A percentile compares a stretch with the other conserved stretches of the same genome.
Evolutionary conservation across 1,140 invertebrate genomes (phyloP).

Genomic region (Aphelenchoides besseyi): DNA sequence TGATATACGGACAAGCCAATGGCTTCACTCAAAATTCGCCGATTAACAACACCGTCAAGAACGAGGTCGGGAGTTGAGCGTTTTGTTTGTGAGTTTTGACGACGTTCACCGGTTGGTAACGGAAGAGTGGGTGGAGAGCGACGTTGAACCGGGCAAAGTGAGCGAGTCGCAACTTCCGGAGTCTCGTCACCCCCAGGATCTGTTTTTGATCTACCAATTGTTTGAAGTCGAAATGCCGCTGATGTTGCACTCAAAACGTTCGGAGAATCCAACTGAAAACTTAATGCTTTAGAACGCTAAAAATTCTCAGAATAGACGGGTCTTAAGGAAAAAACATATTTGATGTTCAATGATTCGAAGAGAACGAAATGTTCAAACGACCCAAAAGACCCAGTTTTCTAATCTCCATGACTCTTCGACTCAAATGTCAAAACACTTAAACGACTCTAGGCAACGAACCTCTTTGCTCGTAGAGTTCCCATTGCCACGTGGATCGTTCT

Average conservation of each 20-base stretch:
- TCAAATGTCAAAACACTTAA: background rate
- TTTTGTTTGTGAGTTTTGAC: constrained; percentile 19
- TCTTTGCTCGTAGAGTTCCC: background rate
- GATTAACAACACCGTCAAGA: constrained; percentile 18
- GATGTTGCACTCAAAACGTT: background rate
- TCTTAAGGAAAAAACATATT: background rate
- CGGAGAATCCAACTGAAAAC: constrained; percentile 17
- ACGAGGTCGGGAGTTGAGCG: constrained; percentile 35
- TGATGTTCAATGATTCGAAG: too few species aligned
- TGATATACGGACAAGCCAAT: constrained; percentile 48
- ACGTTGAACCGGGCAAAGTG: constrained; percentile 11
- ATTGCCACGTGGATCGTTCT: background rate
- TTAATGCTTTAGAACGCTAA: background rate
- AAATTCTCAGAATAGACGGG: background rate
- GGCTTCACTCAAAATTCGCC: constrained; percentile 31
- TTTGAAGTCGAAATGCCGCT: constrained; percentile 3
- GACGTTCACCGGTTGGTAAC: constrained; percentile 7
- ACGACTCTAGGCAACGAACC: background rate
- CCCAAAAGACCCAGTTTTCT: background rate
- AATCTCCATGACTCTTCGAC: background rate
- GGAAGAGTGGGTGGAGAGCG: background rate
- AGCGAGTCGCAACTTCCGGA: background rate
- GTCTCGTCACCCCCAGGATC: constrained; percentile 35
- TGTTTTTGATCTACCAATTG: constrained; percentile 36
- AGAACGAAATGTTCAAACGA: constrained; percentile 4